Percentiles rank a stretch among this genome's conserved stretches.
Conservation (phyloP, 2,113 vertebrate species). For the Megaleporinus macrocephalus region DNA sequence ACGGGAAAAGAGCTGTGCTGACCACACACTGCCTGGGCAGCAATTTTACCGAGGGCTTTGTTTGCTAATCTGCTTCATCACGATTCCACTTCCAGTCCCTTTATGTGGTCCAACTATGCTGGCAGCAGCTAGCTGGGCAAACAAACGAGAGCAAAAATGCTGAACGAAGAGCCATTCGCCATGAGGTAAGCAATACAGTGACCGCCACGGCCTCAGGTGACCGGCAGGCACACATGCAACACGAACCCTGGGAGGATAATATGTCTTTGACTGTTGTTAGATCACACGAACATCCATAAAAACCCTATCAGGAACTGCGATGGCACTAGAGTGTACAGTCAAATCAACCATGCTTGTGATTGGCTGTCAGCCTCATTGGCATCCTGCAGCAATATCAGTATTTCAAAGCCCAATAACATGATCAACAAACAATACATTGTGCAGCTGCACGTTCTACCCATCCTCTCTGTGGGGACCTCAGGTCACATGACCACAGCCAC, state of each 20-base stretch:
- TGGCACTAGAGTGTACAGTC: no score
- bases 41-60: slow-evolving; percentile 66
- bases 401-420: neutral
- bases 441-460: neutral
- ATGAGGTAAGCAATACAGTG: slow-evolving; percentile 71
- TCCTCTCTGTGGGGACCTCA: neutral
- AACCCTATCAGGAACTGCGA: no score
- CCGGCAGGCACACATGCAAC: slow-evolving; percentile 40
- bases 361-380: neutral
- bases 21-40: slow-evolving; percentile 66
- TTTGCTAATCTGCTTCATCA: slow-evolving; percentile 72
- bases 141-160: slow-evolving; percentile 72
- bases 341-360: no score
- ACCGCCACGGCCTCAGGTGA: slow-evolving; percentile 63
- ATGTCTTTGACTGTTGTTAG: slow-evolving; percentile 9
- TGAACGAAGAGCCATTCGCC: slow-evolving; percentile 68
- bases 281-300: no score
- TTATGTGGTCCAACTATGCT: slow-evolving; percentile 69
- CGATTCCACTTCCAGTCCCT: slow-evolving; percentile 66
- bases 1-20: slow-evolving; percentile 43
- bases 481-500: neutral
- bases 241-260: slow-evolving; percentile 44
- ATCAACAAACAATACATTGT: neutral
- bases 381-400: neutral
- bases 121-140: slow-evolving; percentile 67